Evolutionary conservation across 2,113 vertebrate species (phyloP), one percentile per base, ranked within the genome.

Genomic region (Sceloporus undulatus): DNA sequence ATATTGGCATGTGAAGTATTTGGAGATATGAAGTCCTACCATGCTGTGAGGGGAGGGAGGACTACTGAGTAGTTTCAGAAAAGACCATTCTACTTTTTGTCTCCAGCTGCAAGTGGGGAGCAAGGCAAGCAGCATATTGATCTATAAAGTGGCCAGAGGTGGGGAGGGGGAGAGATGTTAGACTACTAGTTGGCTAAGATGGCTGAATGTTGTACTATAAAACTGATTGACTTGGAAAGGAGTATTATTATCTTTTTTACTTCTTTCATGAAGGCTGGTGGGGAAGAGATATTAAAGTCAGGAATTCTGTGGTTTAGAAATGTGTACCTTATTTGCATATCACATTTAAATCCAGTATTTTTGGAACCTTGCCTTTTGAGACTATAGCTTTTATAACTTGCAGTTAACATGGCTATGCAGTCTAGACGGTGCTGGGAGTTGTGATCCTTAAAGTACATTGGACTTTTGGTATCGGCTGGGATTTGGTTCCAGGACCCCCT

Each of bases 1-100:
- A 79, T 84, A 90, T 27, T 0, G 89, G 93, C 89, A 88, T 92
- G 89, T 3, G 25, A 92, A 65, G 92, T 93, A 92, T 80, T 87
- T 75, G 1, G 82, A 5, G 21, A 85, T 88, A 48, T 4, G 75
- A 93, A 84, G 91, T 80, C 82, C 75, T 10, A 1, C 93, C 91
- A 66, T 19, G 66, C 94, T 78, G 92, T 16, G 77, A 87, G 83
- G 8, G 79, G 74, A 0, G 0, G 1, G 88, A 59, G 88, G 78
- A 5, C 74, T 62, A 16, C 4, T 65, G 84, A 92, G 88, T 59
- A 1, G 0, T 62, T 14, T 8, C 52, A 6, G 85, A 87, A 21
- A 18, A 38, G n/a, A 76, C 54, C 0, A 4, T 74, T 85, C 1
- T 8, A 34, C 79, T 81, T 78, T n/a, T 19, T 76, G 59, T 54